These are phyloP conservation scores for Syrrhaptes paradoxus DNA, from an alignment of 2,113 vertebrate species.

Conservation along the genomic window DNA sequence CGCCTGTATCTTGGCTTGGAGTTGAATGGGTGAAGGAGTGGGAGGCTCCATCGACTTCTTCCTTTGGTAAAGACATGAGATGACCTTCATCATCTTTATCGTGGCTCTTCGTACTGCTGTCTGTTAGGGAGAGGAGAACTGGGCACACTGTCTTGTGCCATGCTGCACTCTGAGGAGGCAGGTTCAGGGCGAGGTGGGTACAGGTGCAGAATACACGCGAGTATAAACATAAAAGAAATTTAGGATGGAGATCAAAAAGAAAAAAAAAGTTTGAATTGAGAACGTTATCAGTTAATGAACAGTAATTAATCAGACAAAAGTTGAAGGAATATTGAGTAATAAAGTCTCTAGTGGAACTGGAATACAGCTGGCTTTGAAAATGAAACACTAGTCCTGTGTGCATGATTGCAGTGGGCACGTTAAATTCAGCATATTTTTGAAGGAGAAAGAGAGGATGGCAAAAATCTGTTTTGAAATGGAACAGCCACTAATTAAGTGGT, in stretches of 20 bases:
- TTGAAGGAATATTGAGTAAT: neutral
- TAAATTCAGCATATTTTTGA: neutral
- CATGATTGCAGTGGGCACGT: neutral
- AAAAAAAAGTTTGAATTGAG: neutral
- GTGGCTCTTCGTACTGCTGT: neutral
- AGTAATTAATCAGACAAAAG: neutral
- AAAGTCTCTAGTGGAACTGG: neutral
- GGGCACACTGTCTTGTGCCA: neutral
- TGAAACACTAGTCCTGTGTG: neutral
- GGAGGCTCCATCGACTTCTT: neutral
- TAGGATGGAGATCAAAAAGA: neutral
- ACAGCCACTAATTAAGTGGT: neutral
- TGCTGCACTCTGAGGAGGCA: neutral
- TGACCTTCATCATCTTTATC: neutral
- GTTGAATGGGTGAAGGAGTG: neutral
- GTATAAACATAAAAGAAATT: neutral
- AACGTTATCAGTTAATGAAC: neutral
- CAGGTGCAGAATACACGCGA: neutral
- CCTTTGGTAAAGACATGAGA: neutral
- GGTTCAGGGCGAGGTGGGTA: neutral
- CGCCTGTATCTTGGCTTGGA: neutral
- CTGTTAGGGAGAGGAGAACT: neutral
- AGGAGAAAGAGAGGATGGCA: neutral
- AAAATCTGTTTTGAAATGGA: neutral
- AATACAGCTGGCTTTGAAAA: neutral